These are phyloP conservation scores for Andricus grossulariae DNA, from an alignment of 1,140 invertebrate species.

Conservation along the genomic window DNA sequence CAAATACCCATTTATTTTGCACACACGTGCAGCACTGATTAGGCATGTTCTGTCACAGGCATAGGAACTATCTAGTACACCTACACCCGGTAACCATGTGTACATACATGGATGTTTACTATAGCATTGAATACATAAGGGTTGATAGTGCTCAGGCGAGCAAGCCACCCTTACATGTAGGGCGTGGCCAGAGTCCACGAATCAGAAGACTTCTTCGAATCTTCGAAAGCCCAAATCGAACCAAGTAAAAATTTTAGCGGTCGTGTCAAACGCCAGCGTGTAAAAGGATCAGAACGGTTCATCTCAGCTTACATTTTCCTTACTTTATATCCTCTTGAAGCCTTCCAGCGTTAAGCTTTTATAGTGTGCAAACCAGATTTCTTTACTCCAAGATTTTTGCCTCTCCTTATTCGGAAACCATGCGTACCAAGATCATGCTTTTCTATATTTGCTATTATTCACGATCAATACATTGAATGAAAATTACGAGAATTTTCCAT, in stretches of 20 bases:
- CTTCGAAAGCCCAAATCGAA: slow-evolving; percentile 69
- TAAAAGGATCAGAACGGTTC: slow-evolving; percentile 66
- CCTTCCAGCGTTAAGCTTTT: slow-evolving; percentile 35
- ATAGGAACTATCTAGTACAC: too few relatives aligned
- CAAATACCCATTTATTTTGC: slow-evolving; percentile 9
- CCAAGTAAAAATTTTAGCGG: slow-evolving; percentile 70
- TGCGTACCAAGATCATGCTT: not conserved
- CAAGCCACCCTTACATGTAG: slow-evolving; percentile 67
- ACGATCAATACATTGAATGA: too few relatives aligned
- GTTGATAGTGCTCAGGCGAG: slow-evolving; percentile 67
- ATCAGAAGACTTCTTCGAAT: slow-evolving; percentile 62
- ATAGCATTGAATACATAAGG: slow-evolving; percentile 61
- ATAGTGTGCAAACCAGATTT: slow-evolving; percentile 17
- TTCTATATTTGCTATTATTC: too few relatives aligned
- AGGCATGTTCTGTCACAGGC: too few relatives aligned
- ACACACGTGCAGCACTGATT: not conserved
- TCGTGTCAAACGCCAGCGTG: slow-evolving; percentile 66
- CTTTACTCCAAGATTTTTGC: not conserved
- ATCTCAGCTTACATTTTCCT: slow-evolving; percentile 67
- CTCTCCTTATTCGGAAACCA: not conserved
- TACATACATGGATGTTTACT: slow-evolving; percentile 59
- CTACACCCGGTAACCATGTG: too few relatives aligned
- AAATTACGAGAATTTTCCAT: too few relatives aligned
- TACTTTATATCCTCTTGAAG: slow-evolving; percentile 47
- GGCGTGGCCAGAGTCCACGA: slow-evolving; percentile 71